phyloP scores from a whole-genome alignment of 2,113 vertebrate genomes.

The Genyomyrus donnyi region DNA sequence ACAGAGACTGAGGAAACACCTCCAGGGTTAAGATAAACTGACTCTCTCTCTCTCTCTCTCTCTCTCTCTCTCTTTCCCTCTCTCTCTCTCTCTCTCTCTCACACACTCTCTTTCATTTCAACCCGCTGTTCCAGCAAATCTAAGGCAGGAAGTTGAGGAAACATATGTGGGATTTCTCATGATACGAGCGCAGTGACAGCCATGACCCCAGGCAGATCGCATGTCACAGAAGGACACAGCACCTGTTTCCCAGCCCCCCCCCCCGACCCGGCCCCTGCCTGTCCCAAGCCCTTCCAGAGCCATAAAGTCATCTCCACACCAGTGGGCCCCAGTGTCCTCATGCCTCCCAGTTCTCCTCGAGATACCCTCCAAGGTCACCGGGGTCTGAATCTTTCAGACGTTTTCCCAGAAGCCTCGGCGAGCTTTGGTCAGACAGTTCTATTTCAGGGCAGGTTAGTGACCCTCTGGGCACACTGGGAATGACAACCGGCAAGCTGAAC shows the following conservation, averaged over 20 bases:
- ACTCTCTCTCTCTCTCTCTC: background rate
- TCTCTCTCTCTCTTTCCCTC: too few relatives aligned
- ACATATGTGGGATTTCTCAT: slow-evolving; percentile 47
- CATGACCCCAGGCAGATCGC: slow-evolving; percentile 39
- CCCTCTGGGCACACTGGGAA: background rate
- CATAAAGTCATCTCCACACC: background rate
- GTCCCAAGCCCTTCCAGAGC: slow-evolving; percentile 34
- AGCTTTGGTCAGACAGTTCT: background rate
- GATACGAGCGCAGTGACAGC: slow-evolving; percentile 46
- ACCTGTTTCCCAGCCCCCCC: slow-evolving; percentile 52
- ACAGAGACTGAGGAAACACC: background rate
- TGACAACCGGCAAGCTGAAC: background rate
- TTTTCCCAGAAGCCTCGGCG: background rate
- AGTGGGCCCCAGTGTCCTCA: background rate
- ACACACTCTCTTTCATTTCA: background rate
- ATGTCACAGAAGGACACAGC: slow-evolving; percentile 48
- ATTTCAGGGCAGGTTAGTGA: background rate
- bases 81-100: background rate
- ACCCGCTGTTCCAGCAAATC: background rate
- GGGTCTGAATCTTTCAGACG: background rate
- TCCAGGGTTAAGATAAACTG: background rate
- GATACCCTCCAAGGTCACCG: background rate
- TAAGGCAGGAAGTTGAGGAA: slow-evolving; percentile 32
- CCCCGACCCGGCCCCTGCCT: background rate
- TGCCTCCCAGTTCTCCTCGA: background rate